These are phyloP conservation scores for Promerops cafer DNA, from an alignment of 2,113 vertebrate genomes.

Conservation along the genomic window DNA sequence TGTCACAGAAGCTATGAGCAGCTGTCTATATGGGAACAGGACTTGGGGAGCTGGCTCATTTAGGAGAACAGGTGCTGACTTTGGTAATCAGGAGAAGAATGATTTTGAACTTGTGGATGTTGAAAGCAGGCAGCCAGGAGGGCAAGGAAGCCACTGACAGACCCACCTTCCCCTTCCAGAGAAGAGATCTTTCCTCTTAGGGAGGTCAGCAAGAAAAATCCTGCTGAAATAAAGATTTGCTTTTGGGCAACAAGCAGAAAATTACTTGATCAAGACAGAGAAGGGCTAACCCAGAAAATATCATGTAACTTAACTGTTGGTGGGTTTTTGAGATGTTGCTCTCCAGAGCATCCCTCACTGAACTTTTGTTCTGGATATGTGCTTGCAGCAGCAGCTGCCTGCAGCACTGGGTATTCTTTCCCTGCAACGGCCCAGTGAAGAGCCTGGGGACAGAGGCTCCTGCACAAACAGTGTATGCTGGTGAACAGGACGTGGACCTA, in stretches of 20 bases:
- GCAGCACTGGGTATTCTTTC: background rate
- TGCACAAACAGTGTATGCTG: fast-evolving
- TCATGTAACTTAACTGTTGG: background rate
- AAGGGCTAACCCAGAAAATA: background rate
- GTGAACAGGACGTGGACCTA: fast-evolving
- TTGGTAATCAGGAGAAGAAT: background rate
- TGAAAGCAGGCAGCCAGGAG: background rate
- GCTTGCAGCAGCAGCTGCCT: background rate
- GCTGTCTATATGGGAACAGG: background rate
- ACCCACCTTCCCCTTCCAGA: background rate
- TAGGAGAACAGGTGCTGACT: background rate
- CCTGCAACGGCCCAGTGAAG: background rate
- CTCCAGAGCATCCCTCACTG: background rate
- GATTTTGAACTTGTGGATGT: background rate
- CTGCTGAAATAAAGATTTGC: background rate
- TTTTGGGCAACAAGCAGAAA: background rate
- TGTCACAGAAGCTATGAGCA: background rate
- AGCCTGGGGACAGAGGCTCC: background rate
- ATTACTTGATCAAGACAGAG: background rate
- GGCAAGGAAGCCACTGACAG: background rate
- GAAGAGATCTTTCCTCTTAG: background rate
- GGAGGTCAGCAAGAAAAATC: background rate
- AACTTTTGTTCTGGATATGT: fast-evolving
- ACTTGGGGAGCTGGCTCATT: background rate
- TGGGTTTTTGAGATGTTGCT: background rate